Conservation (phyloP, 2,888 invertebrate genomes). For the Drosophila demipolita region DNA sequence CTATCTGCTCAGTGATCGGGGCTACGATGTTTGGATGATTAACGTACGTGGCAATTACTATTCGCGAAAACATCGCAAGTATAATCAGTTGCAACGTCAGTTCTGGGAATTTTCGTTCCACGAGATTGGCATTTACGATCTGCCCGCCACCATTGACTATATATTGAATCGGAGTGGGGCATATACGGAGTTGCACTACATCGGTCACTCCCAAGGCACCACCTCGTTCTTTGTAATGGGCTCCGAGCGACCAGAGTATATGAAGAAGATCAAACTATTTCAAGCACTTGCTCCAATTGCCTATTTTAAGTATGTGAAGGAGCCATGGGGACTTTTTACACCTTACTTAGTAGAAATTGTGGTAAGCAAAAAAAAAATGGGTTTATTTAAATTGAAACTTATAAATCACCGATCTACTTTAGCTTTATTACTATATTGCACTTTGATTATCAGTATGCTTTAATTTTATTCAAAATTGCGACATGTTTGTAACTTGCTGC, state of each 20-base stretch:
- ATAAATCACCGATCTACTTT: not conserved
- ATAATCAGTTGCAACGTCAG: slow-evolving; percentile 85
- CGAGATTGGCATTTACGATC: slow-evolving; percentile 89
- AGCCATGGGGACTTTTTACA: slow-evolving; percentile 56
- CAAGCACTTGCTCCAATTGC: slow-evolving; percentile 87
- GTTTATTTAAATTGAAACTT: not conserved
- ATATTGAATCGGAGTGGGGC: slow-evolving; percentile 85
- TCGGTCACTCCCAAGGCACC: slow-evolving; percentile 89
- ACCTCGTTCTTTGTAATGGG: slow-evolving; percentile 84
- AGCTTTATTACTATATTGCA: too few species aligned
- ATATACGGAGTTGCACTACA: slow-evolving; percentile 86
- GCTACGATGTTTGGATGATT: slow-evolving; percentile 88
- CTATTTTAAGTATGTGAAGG: slow-evolving; percentile 82
- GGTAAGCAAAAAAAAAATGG: slow-evolving; percentile 18
- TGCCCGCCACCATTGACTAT: slow-evolving; percentile 89
- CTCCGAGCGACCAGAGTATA: slow-evolving; percentile 85
- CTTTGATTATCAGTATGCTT: not conserved
- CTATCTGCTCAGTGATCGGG: slow-evolving; percentile 85
- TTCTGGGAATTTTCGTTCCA: slow-evolving; percentile 90
- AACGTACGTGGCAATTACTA: slow-evolving; percentile 89
- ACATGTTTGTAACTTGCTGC: not conserved
- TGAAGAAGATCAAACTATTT: slow-evolving; percentile 86
- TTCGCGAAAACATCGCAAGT: slow-evolving; percentile 85
- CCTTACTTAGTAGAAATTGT: not conserved
- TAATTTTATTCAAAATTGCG: not conserved